phyloP scores from a whole-genome alignment of 2,113 vertebrate species.

The Psilopogon haemacephalus region DNA sequence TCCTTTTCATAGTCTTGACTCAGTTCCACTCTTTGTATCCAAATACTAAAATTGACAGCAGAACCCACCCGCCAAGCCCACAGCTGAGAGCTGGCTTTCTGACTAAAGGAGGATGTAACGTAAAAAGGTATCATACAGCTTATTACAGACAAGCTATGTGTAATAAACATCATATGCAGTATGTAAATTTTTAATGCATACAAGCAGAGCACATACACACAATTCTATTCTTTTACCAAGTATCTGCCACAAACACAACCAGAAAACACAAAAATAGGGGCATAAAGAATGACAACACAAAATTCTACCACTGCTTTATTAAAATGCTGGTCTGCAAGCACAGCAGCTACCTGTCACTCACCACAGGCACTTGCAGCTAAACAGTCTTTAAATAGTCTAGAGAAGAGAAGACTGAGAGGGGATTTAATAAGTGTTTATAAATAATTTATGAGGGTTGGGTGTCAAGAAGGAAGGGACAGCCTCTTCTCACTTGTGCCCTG shows the following conservation, averaged over 20 bases:
- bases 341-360: not conserved
- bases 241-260: not conserved
- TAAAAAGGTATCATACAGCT: not conserved
- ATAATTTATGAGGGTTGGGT: too few species aligned
- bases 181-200: not conserved
- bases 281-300: not conserved
- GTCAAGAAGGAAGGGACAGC: too few species aligned
- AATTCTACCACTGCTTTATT: not conserved
- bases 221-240: not conserved
- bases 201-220: not conserved
- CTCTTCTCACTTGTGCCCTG: too few species aligned
- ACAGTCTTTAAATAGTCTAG: not conserved
- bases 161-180: not conserved
- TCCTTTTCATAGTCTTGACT: not conserved
- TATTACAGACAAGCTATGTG: not conserved
- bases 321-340: not conserved
- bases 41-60: not conserved
- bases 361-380: not conserved
- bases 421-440: too few species aligned
- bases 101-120: not conserved
- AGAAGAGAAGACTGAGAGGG: too few species aligned
- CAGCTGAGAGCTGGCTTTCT: not conserved
- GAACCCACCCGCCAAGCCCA: not conserved
- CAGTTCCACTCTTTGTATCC: constrained; percentile 1
- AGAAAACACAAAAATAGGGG: not conserved